phyloP scores from a whole-genome alignment of 2,113 vertebrate species.

The Columbina picui region DNA sequence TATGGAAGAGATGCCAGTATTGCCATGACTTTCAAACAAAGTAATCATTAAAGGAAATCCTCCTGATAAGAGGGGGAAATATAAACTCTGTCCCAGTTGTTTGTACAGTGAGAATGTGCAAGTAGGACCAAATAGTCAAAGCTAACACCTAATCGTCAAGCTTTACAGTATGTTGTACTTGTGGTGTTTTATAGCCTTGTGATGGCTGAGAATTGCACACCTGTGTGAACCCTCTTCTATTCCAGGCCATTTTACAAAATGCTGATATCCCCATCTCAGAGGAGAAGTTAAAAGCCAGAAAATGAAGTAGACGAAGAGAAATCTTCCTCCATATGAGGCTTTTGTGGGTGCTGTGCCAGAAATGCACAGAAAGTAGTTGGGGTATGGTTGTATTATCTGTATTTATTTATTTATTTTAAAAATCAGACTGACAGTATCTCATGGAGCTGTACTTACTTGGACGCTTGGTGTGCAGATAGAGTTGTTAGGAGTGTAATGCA shows the following conservation, averaged over 20 bases:
- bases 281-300: not conserved
- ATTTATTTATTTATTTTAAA: not conserved
- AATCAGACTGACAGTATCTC: not conserved
- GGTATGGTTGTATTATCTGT: not conserved
- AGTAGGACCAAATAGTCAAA: not conserved
- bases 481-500: not conserved
- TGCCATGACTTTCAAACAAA: not conserved
- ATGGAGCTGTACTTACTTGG: not conserved
- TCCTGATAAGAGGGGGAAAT: not conserved
- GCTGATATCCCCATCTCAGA: not conserved
- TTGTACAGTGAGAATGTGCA: rapidly evolving
- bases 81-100: not conserved
- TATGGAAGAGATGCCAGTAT: not conserved
- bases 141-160: not conserved
- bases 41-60: not conserved
- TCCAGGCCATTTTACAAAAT: not conserved
- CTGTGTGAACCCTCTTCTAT: not conserved
- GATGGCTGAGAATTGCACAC: not conserved
- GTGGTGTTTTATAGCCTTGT: not conserved
- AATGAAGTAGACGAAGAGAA: not conserved
- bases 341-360: not conserved
- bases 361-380: not conserved
- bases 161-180: not conserved
- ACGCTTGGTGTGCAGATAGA: not conserved
- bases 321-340: rapidly evolving